Evolutionary conservation across 2,797 vertebrate genomes (phyloP), one percentile per base, ranked within the genome.

Genomic region (Sebastes baramenuke): DNA sequence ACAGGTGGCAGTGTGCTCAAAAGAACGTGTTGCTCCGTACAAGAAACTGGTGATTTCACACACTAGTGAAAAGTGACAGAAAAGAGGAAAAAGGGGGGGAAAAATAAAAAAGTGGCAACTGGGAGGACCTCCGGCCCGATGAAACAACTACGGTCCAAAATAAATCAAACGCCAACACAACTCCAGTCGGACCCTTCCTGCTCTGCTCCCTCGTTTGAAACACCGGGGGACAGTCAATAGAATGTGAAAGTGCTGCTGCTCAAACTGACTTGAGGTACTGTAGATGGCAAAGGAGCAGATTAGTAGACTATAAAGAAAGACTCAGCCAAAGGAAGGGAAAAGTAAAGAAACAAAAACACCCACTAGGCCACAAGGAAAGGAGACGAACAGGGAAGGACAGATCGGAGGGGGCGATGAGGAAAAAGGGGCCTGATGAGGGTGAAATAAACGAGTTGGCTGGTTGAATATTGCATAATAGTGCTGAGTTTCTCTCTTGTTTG

Each of bases 401-500:
- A 72, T 16, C 22, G 72, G 82, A 75, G 79, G 87, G 87, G 82
- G 36, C 56, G 10, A 68, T 75, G 72, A 42, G 38, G 14, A 49
- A 64, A 75, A 46, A 42, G 85, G 90, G 83, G 80, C 62, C 80
- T 80, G 64, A 80, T 88, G 72, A 84, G 82, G 80, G 85, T 80
- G 72, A 56, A 88, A 89, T 87, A 85, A 96, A 97, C 95, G 95
- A 93, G 96, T 97, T 97, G 98, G 97, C 98, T 99, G 97, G 98
- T 98, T 98, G 96, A 95, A 97, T 98, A 98, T 99, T 99, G 98
- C 98, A 99, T 98, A 99, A 98, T 96, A 97, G 97, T 97, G 97
- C 97, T 93, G 95, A 96, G 96, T 97, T 97, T 96, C 95, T 96
- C 94, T 97, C 94, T 96, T 94, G 86, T 90, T 89, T 87, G 91